phyloP scores from a whole-genome alignment of 2,113 vertebrate genomes.

The Corythoichthys intestinalis region DNA sequence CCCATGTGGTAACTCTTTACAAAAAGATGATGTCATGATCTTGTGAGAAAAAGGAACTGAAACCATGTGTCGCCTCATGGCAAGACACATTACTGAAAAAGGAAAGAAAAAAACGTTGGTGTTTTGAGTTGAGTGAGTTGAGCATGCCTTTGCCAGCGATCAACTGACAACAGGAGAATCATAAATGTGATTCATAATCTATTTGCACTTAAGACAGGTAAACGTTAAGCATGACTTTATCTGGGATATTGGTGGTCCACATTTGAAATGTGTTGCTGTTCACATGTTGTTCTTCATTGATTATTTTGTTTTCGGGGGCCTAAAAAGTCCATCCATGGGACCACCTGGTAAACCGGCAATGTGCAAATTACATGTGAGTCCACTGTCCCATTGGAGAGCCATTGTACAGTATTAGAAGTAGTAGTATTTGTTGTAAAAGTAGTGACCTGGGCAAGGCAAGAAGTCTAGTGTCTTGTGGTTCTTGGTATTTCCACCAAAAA shows the following conservation, averaged over 20 bases:
- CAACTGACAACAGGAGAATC: neutral
- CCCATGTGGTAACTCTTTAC: slow-evolving; percentile 40
- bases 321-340: neutral
- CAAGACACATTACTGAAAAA: slow-evolving; percentile 3
- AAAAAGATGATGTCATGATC: slow-evolving; percentile 36
- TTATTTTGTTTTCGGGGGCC: neutral
- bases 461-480: neutral
- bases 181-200: slow-evolving; percentile 29
- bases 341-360: neutral
- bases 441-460: neutral
- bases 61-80: slow-evolving; percentile 45
- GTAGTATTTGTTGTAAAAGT: neutral
- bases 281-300: neutral
- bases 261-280: neutral
- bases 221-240: neutral
- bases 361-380: neutral
- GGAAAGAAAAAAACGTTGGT: neutral
- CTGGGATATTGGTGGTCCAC: neutral
- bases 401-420: neutral
- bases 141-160: neutral
- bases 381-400: neutral
- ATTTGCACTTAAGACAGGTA: neutral
- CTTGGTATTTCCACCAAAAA: slow-evolving; percentile 2
- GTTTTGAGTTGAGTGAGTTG: slow-evolving; percentile 25
- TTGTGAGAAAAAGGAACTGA: slow-evolving; percentile 14